Evolutionary conservation across 1,140 invertebrate species (phyloP).

Genomic region (Atta texana): DNA sequence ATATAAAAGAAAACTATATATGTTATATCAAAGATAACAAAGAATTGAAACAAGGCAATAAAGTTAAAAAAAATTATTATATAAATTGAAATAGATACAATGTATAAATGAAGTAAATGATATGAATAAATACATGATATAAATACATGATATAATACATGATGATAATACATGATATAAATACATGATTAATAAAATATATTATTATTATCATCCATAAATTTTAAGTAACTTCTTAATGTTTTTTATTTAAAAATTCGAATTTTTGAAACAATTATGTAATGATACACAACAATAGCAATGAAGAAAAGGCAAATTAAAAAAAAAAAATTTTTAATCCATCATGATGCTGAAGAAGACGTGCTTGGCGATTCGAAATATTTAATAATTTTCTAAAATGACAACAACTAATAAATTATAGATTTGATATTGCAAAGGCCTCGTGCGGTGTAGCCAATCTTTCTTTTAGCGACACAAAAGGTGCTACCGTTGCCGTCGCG

Average conservation of each 20-base stretch:
- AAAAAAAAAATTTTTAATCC: neutral
- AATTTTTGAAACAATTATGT: neutral
- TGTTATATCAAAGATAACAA: no score
- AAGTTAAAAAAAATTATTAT: no score
- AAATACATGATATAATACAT: no score
- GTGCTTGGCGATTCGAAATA: neutral
- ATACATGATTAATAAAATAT: no score
- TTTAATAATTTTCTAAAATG: conserved; percentile 12
- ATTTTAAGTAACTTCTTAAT: neutral
- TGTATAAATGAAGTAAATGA: no score
- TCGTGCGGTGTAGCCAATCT: conserved; percentile 1
- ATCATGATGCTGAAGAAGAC: neutral
- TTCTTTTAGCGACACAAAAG: conserved; percentile 31
- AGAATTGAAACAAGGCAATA: no score
- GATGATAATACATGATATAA: no score
- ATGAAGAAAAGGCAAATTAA: neutral
- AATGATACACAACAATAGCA: neutral
- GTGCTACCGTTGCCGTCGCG: conserved; percentile 17
- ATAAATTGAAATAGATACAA: no score
- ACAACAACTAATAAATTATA: conserved; percentile 32
- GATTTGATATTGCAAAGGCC: conserved; percentile 7
- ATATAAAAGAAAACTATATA: no score
- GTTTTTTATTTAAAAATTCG: no score
- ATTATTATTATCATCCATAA: no score
- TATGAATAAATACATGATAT: no score